Evolutionary conservation across 2,113 vertebrate species (phyloP).

Genomic region (Phyllostomus discolor): DNA sequence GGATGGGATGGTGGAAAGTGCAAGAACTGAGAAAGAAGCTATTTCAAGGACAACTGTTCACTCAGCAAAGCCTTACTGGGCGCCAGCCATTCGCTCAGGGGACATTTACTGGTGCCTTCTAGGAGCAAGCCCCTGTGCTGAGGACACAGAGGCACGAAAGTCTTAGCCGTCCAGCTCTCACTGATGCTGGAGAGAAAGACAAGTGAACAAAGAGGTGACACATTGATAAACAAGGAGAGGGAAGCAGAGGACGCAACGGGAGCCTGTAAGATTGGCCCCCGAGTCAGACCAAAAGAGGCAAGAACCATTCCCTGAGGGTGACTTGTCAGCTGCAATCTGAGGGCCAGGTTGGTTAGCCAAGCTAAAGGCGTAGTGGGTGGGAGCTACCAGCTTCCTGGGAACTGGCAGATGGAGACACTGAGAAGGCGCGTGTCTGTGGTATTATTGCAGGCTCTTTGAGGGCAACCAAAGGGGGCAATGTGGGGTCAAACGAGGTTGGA

Average conservation of each 20-base stretch:
- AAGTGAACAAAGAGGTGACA: neutral
- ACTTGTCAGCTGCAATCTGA: neutral
- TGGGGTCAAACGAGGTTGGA: neutral
- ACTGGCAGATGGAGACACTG: neutral
- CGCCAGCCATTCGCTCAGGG: neutral
- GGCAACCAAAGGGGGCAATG: neutral
- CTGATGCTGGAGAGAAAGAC: neutral
- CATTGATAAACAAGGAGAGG: neutral
- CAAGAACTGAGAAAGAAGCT: constrained; percentile 22
- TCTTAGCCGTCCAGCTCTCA: neutral
- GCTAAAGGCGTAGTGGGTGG: neutral
- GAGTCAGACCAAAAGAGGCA: neutral
- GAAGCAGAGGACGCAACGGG: neutral
- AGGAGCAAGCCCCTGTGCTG: neutral
- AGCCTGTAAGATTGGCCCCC: neutral
- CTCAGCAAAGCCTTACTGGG: constrained; percentile 20
- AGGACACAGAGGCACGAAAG: neutral
- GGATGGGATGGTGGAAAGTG: constrained; percentile 28
- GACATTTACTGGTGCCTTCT: neutral
- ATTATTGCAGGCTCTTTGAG: neutral
- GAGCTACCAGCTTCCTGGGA: neutral
- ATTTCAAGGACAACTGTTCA: constrained; percentile 13
- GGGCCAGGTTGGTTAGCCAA: neutral
- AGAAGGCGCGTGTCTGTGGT: neutral
- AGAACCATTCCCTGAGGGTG: neutral